Conservation (phyloP, 2,797 vertebrate species). For the Malacoraja senta region DNA sequence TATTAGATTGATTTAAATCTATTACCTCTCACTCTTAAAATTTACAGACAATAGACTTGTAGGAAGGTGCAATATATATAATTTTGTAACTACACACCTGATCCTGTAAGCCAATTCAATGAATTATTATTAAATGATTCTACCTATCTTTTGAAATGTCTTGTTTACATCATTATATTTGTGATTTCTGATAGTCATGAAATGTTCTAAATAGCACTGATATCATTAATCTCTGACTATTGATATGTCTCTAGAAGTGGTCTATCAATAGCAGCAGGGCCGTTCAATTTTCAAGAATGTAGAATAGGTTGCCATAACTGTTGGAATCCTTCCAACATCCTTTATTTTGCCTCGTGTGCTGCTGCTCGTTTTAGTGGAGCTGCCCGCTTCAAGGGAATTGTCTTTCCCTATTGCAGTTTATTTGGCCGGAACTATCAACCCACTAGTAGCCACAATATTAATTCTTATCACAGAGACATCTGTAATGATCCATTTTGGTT, state of each 20-base stretch:
- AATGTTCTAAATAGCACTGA: neutral
- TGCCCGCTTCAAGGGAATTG: neutral
- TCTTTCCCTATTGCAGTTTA: neutral
- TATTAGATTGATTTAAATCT: neutral
- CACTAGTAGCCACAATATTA: neutral
- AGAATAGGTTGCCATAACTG: neutral
- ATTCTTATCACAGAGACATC: neutral
- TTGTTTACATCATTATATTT: neutral
- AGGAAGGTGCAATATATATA: neutral
- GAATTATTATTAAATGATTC: neutral
- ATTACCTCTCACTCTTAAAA: neutral
- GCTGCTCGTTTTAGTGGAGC: neutral
- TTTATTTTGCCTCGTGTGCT: neutral
- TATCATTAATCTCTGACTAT: neutral
- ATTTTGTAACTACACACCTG: too few relatives aligned
- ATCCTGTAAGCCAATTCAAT: neutral
- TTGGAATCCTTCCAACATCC: neutral
- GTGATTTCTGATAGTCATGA: neutral
- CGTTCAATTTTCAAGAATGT: neutral
- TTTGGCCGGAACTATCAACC: neutral
- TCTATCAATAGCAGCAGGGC: neutral
- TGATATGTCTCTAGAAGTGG: neutral
- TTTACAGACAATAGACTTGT: neutral
- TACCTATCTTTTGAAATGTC: neutral
- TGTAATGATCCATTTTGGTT: neutral